phyloP scores from a whole-genome alignment of 1,140 invertebrate genomes.

The Pantala flavescens region DNA sequence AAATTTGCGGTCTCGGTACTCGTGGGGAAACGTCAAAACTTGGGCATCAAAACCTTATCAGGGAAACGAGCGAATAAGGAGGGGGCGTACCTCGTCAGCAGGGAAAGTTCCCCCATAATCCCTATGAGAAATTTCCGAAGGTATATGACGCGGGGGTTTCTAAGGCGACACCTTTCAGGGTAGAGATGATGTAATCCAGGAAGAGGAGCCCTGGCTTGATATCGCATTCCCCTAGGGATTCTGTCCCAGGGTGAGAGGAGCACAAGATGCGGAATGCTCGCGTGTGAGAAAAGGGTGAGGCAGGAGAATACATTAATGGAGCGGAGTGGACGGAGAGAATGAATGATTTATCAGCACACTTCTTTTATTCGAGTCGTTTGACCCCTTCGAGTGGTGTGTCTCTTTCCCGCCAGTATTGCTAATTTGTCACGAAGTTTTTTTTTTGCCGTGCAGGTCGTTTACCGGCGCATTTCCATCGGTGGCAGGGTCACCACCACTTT shows the following conservation, averaged over 20 bases:
- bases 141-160: neutral
- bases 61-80: too few relatives aligned
- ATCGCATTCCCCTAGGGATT: neutral
- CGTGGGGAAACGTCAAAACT: too few relatives aligned
- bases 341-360: neutral
- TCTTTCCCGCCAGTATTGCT: neutral
- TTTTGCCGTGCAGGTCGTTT: too few relatives aligned
- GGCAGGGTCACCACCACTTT: too few relatives aligned
- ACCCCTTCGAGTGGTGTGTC: neutral
- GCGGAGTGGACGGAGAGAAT: neutral
- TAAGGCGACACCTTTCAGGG: neutral
- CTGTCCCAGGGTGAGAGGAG: neutral
- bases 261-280: neutral
- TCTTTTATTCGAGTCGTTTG: neutral
- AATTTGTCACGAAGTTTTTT: neutral
- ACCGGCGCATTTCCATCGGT: too few relatives aligned
- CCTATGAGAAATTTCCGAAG: too few relatives aligned
- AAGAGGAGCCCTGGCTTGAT: neutral
- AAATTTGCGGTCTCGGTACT: too few relatives aligned
- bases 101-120: too few relatives aligned
- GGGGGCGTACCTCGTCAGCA: too few relatives aligned
- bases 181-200: neutral
- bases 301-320: neutral
- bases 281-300: neutral
- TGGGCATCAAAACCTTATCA: too few relatives aligned